Evolutionary conservation across 2,113 vertebrate species (phyloP), one percentile per base, ranked within the genome.

Genomic region (Gadus chalcogrammus): DNA sequence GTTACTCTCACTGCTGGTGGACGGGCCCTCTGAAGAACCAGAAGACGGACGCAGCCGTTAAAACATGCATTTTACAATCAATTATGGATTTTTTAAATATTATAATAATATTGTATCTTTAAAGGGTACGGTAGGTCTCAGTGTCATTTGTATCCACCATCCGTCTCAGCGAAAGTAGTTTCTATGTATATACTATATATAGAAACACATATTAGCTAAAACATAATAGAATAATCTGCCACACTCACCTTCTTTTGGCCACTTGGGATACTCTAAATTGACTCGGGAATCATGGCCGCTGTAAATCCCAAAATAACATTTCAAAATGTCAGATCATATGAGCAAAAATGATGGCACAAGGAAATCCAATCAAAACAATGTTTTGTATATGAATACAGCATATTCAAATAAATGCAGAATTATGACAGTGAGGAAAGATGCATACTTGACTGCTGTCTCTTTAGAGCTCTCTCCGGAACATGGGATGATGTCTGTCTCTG

Each of bases 401-500:
- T 42, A 65, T 16, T n/a, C 7, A 64, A 13, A 24, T 16, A 1
- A 24, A 2, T 48, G 1, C 22, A 60, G 15, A 18, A 38, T 27
- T 7, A 64, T 64, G 5, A 52, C 13, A 18, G 42, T 53, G 18
- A 62, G 22, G 61, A 17, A 24, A 52, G 56, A 31, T 17, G 63
- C 83, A 8, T 74, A 86, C 83, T 81, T 85, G 0, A 7, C 64
- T 61, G 91, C 20, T 0, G 65, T 70, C 48, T 88, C 87, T 8
- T 85, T 88, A 53, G 83, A 84, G 71, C 77, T 84, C 88, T 98
- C 95, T 74, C 92, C 95, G 76, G 93, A 94, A 78, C 96, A 98
- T 69, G 95, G 95, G 81, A 99, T 98, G 74, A 99, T 90, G 27
- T 99, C 97, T 28, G 95, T 95, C 81, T 99, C 97, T 0, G 95